phyloP scores from a whole-genome alignment of 1,140 invertebrate species.

The Telenomus remus region DNA sequence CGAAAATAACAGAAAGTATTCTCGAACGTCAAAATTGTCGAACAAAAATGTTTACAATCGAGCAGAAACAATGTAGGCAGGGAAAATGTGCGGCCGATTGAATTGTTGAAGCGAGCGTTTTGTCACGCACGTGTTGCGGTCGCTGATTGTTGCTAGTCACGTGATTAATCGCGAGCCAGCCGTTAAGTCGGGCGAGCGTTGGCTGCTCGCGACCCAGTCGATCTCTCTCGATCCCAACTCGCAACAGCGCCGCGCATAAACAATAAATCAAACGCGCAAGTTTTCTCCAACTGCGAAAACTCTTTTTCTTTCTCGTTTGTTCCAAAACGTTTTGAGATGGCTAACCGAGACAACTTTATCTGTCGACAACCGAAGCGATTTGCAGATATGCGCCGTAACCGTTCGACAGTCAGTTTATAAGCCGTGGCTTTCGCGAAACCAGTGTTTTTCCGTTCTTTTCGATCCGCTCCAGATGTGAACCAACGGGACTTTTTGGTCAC shows the following conservation, averaged over 20 bases:
- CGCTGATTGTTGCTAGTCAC: constrained; percentile 13
- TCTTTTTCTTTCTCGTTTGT: not conserved
- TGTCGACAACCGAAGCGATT: constrained; percentile 14
- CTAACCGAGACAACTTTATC: constrained; percentile 2
- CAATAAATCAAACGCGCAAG: too few species aligned
- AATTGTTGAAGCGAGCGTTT: too few species aligned
- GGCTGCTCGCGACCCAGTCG: constrained; percentile 22
- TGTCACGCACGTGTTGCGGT: constrained; percentile 12
- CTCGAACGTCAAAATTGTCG: too few species aligned
- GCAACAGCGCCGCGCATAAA: not conserved
- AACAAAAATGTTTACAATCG: not conserved
- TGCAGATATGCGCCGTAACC: constrained; percentile 27
- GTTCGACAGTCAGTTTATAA: constrained; percentile 19
- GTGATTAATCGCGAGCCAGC: constrained; percentile 23
- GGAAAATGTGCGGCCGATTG: too few species aligned
- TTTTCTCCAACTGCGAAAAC: too few species aligned
- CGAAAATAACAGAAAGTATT: too few species aligned
- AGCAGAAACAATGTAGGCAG: not conserved
- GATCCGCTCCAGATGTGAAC: not conserved
- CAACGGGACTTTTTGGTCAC: not conserved
- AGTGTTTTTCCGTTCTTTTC: constrained; percentile 27
- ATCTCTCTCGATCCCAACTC: constrained; percentile 8
- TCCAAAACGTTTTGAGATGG: not conserved
- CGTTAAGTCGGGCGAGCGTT: constrained; percentile 17
- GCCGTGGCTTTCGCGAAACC: constrained; percentile 1